These are phyloP conservation scores for Stegana nigrithorax DNA, from an alignment of 2,888 invertebrate genomes.

Conservation along the genomic window DNA sequence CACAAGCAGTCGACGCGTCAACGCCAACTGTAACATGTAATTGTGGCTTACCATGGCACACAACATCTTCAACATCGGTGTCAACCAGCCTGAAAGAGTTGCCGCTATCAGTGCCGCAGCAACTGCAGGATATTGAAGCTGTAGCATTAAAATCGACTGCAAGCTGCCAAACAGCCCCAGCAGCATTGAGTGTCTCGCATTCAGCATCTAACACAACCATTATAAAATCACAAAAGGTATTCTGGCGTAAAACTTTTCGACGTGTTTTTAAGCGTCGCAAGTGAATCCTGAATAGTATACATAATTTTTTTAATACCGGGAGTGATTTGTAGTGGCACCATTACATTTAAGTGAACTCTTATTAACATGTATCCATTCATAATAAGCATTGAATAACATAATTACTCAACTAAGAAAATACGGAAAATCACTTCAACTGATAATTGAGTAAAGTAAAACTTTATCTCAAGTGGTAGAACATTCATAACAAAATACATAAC, in stretches of 20 bases:
- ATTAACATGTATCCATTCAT: no score
- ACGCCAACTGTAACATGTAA: constrained; percentile 40
- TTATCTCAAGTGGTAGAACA: no score
- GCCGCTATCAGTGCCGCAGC: constrained; percentile 17
- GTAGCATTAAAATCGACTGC: constrained; percentile 26
- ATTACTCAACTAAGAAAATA: no score
- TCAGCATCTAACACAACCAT: constrained; percentile 20
- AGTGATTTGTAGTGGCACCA: no score
- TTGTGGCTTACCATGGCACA: constrained; percentile 37
- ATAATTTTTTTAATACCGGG: no score
- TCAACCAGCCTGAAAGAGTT: no score
- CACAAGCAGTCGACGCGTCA: constrained; percentile 32
- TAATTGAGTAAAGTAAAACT: no score
- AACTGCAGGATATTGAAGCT: neutral
- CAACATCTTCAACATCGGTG: constrained; percentile 46
- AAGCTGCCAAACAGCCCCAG: constrained; percentile 27
- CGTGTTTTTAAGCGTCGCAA: constrained; percentile 61
- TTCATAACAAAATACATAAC: no score
- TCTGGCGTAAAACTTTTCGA: constrained; percentile 63
- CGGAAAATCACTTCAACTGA: no score
- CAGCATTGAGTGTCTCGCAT: constrained; percentile 32
- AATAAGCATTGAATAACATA: no score
- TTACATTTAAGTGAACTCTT: no score
- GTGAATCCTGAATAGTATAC: no score
- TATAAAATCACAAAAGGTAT: constrained; percentile 51